Evolutionary conservation across 2,888 invertebrate species (phyloP).

Genomic region (Abrostola tripartita): DNA sequence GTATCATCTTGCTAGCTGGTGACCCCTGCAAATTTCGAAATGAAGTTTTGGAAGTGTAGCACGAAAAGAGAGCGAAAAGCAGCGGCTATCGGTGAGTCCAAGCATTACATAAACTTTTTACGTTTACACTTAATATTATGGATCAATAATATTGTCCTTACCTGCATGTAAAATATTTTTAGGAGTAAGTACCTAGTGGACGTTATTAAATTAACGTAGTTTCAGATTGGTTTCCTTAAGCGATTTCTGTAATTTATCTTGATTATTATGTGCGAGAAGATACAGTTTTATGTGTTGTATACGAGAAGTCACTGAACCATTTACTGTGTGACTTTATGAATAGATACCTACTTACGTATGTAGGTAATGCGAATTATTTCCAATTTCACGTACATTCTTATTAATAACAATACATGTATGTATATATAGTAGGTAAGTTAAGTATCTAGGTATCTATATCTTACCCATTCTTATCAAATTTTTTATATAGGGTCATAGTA

Average conservation of each 20-base stretch:
- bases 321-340: conserved; percentile 39
- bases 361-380: neutral
- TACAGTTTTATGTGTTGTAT: conserved; percentile 51
- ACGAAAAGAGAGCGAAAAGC: conserved; percentile 72
- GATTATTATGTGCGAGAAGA: conserved; percentile 57
- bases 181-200: conserved; percentile 18
- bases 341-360: too few species aligned
- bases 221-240: conserved; percentile 48
- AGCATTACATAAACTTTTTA: neutral
- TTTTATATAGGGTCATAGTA: too few species aligned
- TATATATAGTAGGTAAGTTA: too few species aligned
- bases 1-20: conserved; percentile 66
- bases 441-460: too few species aligned
- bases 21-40: conserved; percentile 63
- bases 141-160: conserved; percentile 15
- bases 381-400: neutral
- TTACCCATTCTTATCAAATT: too few species aligned
- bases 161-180: conserved; percentile 7
- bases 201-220: conserved; percentile 64
- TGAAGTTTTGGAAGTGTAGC: conserved; percentile 86
- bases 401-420: too few species aligned
- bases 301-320: conserved; percentile 53
- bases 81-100: conserved; percentile 71
- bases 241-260: conserved; percentile 66
- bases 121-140: conserved; percentile 18